These are phyloP conservation scores for Lethenteron camtschaticum DNA, from an alignment of 2,113 vertebrate species.

Conservation along the genomic window DNA sequence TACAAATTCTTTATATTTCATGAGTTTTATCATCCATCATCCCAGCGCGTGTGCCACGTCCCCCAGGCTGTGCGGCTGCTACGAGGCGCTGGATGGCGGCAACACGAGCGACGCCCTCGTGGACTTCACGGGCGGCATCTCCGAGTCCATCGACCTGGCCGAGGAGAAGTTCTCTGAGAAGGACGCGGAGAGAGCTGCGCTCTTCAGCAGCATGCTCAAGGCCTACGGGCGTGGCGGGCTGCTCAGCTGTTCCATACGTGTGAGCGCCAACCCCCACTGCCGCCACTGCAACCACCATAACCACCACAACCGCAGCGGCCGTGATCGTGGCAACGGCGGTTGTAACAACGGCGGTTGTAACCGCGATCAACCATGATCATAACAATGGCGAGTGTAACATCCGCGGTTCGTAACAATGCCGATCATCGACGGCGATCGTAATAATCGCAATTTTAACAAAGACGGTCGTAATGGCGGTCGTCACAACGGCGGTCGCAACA, in stretches of 20 bases:
- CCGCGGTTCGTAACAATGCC: too few species aligned
- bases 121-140: slow-evolving; percentile 70
- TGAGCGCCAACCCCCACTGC: slow-evolving; percentile 13
- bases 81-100: slow-evolving; percentile 63
- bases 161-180: slow-evolving; percentile 28
- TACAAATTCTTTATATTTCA: too few species aligned
- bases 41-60: not conserved
- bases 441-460: too few species aligned
- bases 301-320: too few species aligned
- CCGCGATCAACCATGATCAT: too few species aligned
- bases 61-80: slow-evolving; percentile 51
- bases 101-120: slow-evolving; percentile 69
- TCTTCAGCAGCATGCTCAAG: slow-evolving; percentile 53
- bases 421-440: too few species aligned
- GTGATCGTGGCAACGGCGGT: too few species aligned
- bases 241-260: slow-evolving; percentile 61
- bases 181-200: slow-evolving; percentile 33
- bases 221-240: slow-evolving; percentile 45
- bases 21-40: not conserved
- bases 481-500: too few species aligned
- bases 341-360: too few species aligned
- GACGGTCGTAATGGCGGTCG: too few species aligned
- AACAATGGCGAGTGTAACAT: too few species aligned
- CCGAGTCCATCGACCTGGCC: slow-evolving; percentile 43
- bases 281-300: too few species aligned